Base-by-base conservation (phyloP, 2,113 vertebrate genomes). In the Cichladusa arquata region DNA sequence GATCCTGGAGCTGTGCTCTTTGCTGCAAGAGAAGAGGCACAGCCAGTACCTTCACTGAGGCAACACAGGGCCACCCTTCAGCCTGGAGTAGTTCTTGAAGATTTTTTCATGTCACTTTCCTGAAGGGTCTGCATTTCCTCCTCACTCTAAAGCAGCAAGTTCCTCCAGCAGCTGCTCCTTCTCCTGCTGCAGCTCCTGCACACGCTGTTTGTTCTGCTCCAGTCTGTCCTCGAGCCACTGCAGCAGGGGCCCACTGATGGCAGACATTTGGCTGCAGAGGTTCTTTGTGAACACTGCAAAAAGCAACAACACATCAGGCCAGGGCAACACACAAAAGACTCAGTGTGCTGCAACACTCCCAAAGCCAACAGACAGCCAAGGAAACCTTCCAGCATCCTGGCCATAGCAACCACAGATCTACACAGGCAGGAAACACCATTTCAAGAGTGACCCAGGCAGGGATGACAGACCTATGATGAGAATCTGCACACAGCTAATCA, bases 231-330 rank as follows among this genome's bases (percentile, higher is more conserved):
- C 99, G 90, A 99, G 97, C 99, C 99, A 99, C 97, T 99, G 99
- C 50, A 99, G 98, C 71, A 99, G 98, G 3, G 99, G 99, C 9
- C 99, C 99, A 8, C 99, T 99, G 92, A 99, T 98, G 47, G 99
- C 99, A 1, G 99, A 99, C 99, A 99, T 99, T 97, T 99, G 99
- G 94, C 99, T 99, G 98, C 99, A 99, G 70, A 99, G 98, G 96
- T 99, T 99, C 98, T 99, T 99, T 19, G 99, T 99, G 98, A 99
- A 99, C 83, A 98, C 98, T 98, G 85, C 38, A 77, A 88, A 87
- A 51, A 81, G 8, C 81, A 92, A 93, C 56, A 76, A 45, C 9
- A 20, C 19, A 8, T 65, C 31, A 4, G 2, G 15, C 20, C 61
- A 89, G 14, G 10, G 18, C 65, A 71, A 38, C 45, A 64, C 20